Conservation (phyloP, 2,888 invertebrate genomes). For the Boloria euphrosyne region DNA sequence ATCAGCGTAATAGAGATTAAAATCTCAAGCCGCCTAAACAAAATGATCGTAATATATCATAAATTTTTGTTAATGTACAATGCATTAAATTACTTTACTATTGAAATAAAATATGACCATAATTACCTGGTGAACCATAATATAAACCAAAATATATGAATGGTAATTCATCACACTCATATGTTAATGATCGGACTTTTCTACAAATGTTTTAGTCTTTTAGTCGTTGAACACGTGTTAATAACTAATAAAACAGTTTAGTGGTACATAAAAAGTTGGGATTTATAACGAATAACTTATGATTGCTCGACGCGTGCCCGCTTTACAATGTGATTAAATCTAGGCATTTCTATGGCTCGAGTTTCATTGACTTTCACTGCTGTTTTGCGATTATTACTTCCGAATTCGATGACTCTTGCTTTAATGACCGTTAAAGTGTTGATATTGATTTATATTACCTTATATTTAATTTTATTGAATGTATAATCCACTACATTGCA, state of each 20-base stretch:
- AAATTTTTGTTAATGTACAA: slow-evolving; percentile 33
- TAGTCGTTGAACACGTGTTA: slow-evolving; percentile 78
- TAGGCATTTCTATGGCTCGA: slow-evolving; percentile 46
- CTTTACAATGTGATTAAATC: slow-evolving; percentile 54
- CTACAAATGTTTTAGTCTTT: slow-evolving; percentile 78
- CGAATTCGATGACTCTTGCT: slow-evolving; percentile 32
- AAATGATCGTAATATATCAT: slow-evolving; percentile 28
- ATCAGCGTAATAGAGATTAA: slow-evolving; percentile 26
- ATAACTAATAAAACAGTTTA: slow-evolving; percentile 80
- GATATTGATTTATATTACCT: slow-evolving; percentile 30
- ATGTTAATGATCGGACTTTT: slow-evolving; percentile 74
- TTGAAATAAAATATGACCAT: slow-evolving; percentile 46
- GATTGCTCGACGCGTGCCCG: slow-evolving; percentile 64
- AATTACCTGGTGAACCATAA: slow-evolving; percentile 52
- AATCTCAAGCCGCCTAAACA: slow-evolving; percentile 27
- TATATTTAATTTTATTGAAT: slow-evolving; percentile 30
- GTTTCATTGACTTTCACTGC: slow-evolving; percentile 55
- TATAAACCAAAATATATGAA: slow-evolving; percentile 45
- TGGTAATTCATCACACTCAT: slow-evolving; percentile 58
- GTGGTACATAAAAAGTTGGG: slow-evolving; percentile 81
- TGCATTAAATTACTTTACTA: slow-evolving; percentile 35
- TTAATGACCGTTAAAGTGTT: slow-evolving; percentile 30
- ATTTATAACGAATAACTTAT: slow-evolving; percentile 78
- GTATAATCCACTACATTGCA: slow-evolving; percentile 3
- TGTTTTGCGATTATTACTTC: slow-evolving; percentile 45